Conservation (phyloP, 2,113 vertebrate genomes). For the Himantopus leucocephalus region DNA sequence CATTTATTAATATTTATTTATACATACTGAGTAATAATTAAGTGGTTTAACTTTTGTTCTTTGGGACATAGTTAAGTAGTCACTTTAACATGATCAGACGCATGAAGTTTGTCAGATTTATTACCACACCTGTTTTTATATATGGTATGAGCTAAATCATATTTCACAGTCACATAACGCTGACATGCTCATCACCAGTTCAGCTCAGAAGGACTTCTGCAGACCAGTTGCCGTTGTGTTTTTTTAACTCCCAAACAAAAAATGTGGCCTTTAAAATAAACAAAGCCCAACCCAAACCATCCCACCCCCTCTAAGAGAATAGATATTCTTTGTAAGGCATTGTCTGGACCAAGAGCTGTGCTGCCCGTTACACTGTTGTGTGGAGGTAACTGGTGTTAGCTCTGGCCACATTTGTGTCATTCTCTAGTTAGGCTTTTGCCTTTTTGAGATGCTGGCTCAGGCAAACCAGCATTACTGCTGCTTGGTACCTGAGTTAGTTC, state of each 20-base stretch:
- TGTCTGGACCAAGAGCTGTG: accelerated
- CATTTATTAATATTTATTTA: neutral
- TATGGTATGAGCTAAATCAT: neutral
- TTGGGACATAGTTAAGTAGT: neutral
- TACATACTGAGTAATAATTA: neutral
- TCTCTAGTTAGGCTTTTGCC: neutral
- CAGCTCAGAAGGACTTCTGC: neutral
- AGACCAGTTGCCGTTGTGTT: neutral
- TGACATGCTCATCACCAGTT: neutral
- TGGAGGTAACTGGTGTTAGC: neutral
- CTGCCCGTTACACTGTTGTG: neutral
- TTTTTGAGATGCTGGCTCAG: neutral
- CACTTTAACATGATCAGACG: neutral
- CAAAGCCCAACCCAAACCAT: neutral
- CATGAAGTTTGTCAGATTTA: neutral
- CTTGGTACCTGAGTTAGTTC: neutral
- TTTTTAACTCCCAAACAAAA: neutral
- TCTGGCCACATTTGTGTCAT: neutral
- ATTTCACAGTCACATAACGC: neutral
- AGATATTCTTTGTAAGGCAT: neutral
- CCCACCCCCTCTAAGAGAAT: no score
- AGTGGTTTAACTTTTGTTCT: neutral
- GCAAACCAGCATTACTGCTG: neutral
- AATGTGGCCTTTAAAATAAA: neutral
- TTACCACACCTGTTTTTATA: neutral